Conservation (phyloP, 2,113 vertebrate species). For the Lagopus leucura region DNA sequence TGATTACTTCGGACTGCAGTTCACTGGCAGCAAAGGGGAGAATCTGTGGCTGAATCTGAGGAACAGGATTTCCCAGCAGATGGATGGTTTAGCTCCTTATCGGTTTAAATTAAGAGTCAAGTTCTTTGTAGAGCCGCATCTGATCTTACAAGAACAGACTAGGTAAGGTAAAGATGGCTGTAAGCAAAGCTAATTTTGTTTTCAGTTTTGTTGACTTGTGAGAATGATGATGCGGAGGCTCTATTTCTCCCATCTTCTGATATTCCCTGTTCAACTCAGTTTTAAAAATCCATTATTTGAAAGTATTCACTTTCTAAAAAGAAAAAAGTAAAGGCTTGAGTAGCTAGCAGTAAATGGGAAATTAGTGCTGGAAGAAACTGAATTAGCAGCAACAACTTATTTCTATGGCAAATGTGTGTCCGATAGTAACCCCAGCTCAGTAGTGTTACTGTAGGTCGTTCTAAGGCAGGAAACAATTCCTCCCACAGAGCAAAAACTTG, state of each 20-base stretch:
- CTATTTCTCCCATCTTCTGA: background rate
- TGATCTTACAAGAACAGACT: conserved; percentile 97
- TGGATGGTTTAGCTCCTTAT: conserved; percentile 93
- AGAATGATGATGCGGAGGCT: background rate
- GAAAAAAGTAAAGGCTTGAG: background rate
- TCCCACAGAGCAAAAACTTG: conserved; percentile 72
- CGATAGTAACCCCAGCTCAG: conserved; percentile 87
- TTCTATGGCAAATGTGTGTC: conserved; percentile 68
- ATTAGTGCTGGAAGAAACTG: background rate
- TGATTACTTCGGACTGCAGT: conserved; percentile 98
- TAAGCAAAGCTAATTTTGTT: background rate
- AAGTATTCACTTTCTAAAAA: background rate
- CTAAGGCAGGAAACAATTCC: conserved; percentile 78
- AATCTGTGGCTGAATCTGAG: conserved; percentile 98
- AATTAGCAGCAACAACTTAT: background rate
- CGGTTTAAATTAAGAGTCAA: conserved; percentile 93
- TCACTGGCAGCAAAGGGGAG: conserved; percentile 94
- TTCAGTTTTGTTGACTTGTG: background rate
- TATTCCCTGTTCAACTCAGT: background rate
- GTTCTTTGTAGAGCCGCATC: conserved; percentile 98
- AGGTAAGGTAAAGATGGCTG: conserved; percentile 78
- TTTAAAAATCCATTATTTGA: background rate
- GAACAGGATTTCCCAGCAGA: conserved; percentile 97
- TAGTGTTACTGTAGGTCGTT: conserved; percentile 91
- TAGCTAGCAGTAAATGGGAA: background rate